Conservation (phyloP, 1,140 invertebrate genomes). For the Bombus waltoni region DNA sequence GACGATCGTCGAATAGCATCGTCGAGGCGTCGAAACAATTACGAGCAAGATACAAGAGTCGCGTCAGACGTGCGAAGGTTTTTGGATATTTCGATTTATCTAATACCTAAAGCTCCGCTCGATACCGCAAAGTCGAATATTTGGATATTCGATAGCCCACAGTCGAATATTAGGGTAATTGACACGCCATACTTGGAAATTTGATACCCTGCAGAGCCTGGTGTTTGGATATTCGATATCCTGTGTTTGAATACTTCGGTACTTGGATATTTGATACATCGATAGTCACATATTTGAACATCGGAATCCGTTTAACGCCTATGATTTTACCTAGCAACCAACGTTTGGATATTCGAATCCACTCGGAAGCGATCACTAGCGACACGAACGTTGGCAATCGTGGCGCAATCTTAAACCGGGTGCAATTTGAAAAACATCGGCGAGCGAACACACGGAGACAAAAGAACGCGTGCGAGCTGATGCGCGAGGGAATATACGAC, state of each 20-base stretch:
- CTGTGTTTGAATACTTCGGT: neutral
- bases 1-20: too few species aligned
- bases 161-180: neutral
- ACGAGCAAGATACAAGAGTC: too few species aligned
- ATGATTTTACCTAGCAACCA: neutral
- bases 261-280: neutral
- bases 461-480: neutral
- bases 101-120: neutral
- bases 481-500: neutral
- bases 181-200: neutral
- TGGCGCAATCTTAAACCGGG: neutral
- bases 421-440: neutral
- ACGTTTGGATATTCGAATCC: neutral
- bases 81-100: neutral
- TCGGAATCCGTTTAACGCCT: neutral
- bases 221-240: neutral
- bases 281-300: neutral
- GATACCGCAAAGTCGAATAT: neutral
- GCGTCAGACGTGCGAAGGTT: too few species aligned
- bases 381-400: neutral
- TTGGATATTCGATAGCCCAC: neutral
- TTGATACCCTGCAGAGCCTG: neutral
- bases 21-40: rapidly evolving
- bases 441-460: neutral
- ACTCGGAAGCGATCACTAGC: too few species aligned